Evolutionary conservation across 1,140 invertebrate species (phyloP), one percentile per base, ranked within the genome.

Genomic region (Bombyx mandarina): DNA sequence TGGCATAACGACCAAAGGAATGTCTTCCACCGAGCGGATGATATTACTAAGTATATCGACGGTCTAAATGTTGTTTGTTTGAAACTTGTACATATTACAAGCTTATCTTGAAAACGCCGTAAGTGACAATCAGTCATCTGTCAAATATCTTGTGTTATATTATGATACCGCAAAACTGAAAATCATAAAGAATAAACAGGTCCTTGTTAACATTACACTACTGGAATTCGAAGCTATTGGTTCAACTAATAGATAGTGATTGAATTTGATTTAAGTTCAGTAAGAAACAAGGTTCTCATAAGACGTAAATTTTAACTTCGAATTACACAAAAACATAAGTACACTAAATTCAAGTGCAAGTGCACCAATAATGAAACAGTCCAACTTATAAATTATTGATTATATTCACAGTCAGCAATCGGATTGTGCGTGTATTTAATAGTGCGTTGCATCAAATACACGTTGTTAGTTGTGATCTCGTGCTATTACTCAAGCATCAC

Each of bases 401-500:
- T 7, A 44, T 54, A 9, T 18, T 18, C 12, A 18, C 43, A 43
- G 43, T 18, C 8, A 54, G 8, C 12, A 43, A 51, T 44, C 3
- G 50, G 53, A 18, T 52, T 63, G 7, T 46, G 70, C 1, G 12
- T 65, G 8, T 79, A 71, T 51, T 55, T 61, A 8, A 42, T 59
- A 3, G 44, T 47, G 7, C 63, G 72, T 7, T 75, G 70, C 43
- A 7, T 71, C 2, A 77, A 75, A 52, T 72, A 73, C 48, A 70
- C 70, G 0, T 8, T 65, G 0, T 35, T 73, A 3, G 63, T 80
- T 5, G 52, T 75, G 2, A 49, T 69, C 18, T 64, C 73, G 1
- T 76, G 77, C 52, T 69, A 69, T 44, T 72, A 65, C 45, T 66
- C 73, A 6, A 75, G 68, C 35, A 55, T 65, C 22, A 75, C 71